These are phyloP conservation scores for Sebastes alutus DNA, from an alignment of 2,797 vertebrate species.

Conservation along the genomic window DNA sequence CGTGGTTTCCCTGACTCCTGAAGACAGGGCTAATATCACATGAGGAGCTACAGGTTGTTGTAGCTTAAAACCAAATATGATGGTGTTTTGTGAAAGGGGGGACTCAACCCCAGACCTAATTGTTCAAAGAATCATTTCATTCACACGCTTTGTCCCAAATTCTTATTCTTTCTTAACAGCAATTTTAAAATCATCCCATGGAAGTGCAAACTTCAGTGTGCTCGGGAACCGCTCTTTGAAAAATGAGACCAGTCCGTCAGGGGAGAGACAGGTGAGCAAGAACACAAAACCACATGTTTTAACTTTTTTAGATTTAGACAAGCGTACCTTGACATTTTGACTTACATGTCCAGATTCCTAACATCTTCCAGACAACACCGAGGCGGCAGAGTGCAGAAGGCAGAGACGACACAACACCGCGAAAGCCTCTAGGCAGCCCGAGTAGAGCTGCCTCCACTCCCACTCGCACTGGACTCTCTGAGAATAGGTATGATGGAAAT, in stretches of 20 bases:
- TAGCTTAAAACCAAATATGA: not conserved
- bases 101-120: not conserved
- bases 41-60: not conserved
- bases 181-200: conserved; percentile 92
- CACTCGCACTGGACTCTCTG: conserved; percentile 88
- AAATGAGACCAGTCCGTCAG: conserved; percentile 87
- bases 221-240: conserved; percentile 89
- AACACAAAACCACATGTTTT: not conserved
- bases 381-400: conserved; percentile 86
- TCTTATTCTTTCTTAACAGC: not conserved
- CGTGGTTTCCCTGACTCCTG: not conserved
- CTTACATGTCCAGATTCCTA: not conserved
- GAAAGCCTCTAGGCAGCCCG: conserved; percentile 89
- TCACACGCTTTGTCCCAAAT: not conserved
- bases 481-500: conserved; percentile 85
- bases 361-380: conserved; percentile 80
- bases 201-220: conserved; percentile 93
- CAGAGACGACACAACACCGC: conserved; percentile 87
- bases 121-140: not conserved
- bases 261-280: conserved; percentile 89
- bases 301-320: not conserved
- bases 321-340: not conserved
- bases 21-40: not conserved
- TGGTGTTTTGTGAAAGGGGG: not conserved
- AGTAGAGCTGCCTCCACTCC: conserved; percentile 86